These are phyloP conservation scores for Drosophila infuscata DNA, from an alignment of 2,888 invertebrate species.

Conservation along the genomic window DNA sequence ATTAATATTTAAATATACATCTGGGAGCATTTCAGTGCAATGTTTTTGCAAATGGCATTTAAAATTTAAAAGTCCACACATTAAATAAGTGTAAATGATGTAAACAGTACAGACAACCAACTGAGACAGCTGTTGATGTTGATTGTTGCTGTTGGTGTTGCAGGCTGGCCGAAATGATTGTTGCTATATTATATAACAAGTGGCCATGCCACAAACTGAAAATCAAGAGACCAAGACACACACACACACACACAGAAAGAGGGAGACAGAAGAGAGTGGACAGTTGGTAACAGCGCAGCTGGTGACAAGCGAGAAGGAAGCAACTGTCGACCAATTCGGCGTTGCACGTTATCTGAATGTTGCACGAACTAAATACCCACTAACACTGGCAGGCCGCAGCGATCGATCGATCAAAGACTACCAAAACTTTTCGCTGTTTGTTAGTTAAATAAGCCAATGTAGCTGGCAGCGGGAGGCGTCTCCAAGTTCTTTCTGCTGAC, in stretches of 20 bases:
- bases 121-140: slow-evolving; percentile 71
- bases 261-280: slow-evolving; percentile 24
- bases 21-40: background rate
- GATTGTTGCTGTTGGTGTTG: slow-evolving; percentile 57
- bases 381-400: slow-evolving; percentile 45
- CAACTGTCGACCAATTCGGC: slow-evolving; percentile 56
- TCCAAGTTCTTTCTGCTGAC: slow-evolving; percentile 56
- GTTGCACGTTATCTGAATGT: slow-evolving; percentile 43
- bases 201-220: slow-evolving; percentile 80
- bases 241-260: slow-evolving; percentile 6
- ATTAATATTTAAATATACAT: background rate
- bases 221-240: slow-evolving; percentile 39
- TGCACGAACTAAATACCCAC: slow-evolving; percentile 78
- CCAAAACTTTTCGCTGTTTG: slow-evolving; percentile 7
- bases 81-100: slow-evolving; percentile 66
- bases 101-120: slow-evolving; percentile 45
- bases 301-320: slow-evolving; percentile 71
- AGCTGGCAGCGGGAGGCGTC: background rate
- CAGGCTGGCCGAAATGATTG: slow-evolving; percentile 80
- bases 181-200: slow-evolving; percentile 77
- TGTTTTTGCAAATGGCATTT: slow-evolving; percentile 7
- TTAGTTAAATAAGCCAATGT: slow-evolving; percentile 53
- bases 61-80: slow-evolving; percentile 17
- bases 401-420: slow-evolving; percentile 13
- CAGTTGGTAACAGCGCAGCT: slow-evolving; percentile 37